Evolutionary conservation across 2,888 invertebrate species (phyloP).

Genomic region (Panopea generosa): DNA sequence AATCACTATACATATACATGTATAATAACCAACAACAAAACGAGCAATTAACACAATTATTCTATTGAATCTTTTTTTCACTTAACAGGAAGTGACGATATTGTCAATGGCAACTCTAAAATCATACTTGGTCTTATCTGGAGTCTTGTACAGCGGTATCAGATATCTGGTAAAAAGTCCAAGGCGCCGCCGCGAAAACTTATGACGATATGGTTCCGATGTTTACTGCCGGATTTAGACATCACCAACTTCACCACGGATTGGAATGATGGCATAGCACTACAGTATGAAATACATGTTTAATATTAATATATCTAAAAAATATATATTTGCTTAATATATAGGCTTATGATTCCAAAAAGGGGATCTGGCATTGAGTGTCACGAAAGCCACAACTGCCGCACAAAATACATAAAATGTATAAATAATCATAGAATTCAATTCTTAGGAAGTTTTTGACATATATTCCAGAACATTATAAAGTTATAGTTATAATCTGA

Average conservation of each 20-base stretch:
- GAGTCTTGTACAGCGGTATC: conserved; percentile 99
- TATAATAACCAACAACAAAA: too few species aligned
- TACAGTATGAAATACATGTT: conserved; percentile 88
- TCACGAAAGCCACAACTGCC: too few species aligned
- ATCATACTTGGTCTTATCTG: conserved; percentile 98
- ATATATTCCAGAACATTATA: too few species aligned
- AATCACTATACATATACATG: too few species aligned
- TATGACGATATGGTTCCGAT: conserved; percentile 96
- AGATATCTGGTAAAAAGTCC: conserved; percentile 97
- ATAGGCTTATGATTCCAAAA: neutral
- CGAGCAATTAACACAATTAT: too few species aligned
- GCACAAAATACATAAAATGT: too few species aligned
- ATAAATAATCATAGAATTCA: too few species aligned
- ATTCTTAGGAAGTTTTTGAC: too few species aligned
- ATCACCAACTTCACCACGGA: conserved; percentile 95
- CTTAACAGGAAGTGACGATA: conserved; percentile 97
- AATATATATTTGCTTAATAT: neutral
- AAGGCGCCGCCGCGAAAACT: conserved; percentile 97
- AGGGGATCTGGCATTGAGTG: neutral
- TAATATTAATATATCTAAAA: neutral
- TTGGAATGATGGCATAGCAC: conserved; percentile 98
- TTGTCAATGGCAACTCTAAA: conserved; percentile 98
- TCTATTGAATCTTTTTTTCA: too few species aligned
- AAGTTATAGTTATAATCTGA: too few species aligned
- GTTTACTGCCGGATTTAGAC: conserved; percentile 86